phyloP scores from a whole-genome alignment of 2,888 invertebrate species.

The Drosophila longiperda region DNA sequence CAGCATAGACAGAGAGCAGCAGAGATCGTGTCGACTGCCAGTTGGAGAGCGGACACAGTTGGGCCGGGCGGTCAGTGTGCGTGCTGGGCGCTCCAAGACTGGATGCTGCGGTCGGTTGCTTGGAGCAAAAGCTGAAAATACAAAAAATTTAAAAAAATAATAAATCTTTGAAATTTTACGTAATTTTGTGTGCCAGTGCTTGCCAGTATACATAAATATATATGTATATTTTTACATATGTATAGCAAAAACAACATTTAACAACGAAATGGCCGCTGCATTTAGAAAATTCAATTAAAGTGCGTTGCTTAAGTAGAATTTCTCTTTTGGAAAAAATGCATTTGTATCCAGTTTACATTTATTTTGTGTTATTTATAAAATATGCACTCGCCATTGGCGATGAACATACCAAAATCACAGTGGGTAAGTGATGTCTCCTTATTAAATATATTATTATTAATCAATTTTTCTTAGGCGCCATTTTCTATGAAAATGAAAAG shows the following conservation, averaged over 20 bases:
- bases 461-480: slow-evolving; percentile 75
- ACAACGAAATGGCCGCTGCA: slow-evolving; percentile 69
- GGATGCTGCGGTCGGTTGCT: slow-evolving; percentile 64
- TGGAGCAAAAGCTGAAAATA: slow-evolving; percentile 44
- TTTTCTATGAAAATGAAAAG: slow-evolving; percentile 86
- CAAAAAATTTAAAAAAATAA: slow-evolving; percentile 29
- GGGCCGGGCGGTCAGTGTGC: slow-evolving; percentile 69
- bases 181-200: slow-evolving; percentile 45
- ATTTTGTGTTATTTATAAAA: slow-evolving; percentile 56
- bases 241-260: slow-evolving; percentile 34
- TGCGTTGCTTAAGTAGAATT: slow-evolving; percentile 40
- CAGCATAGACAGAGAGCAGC: not conserved
- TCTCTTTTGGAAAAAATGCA: slow-evolving; percentile 57
- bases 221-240: slow-evolving; percentile 24
- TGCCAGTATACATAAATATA: slow-evolving; percentile 10
- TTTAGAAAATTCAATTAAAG: slow-evolving; percentile 67
- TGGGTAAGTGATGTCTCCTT: slow-evolving; percentile 65
- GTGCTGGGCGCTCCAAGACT: slow-evolving; percentile 73
- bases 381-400: slow-evolving; percentile 48
- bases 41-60: slow-evolving; percentile 31
- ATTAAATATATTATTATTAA: not conserved
- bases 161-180: slow-evolving; percentile 42
- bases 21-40: slow-evolving; percentile 14
- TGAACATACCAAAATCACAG: slow-evolving; percentile 70
- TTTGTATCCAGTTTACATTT: slow-evolving; percentile 65